phyloP scores from a whole-genome alignment of 1,140 invertebrate species.

The Drosophila littoralis region DNA sequence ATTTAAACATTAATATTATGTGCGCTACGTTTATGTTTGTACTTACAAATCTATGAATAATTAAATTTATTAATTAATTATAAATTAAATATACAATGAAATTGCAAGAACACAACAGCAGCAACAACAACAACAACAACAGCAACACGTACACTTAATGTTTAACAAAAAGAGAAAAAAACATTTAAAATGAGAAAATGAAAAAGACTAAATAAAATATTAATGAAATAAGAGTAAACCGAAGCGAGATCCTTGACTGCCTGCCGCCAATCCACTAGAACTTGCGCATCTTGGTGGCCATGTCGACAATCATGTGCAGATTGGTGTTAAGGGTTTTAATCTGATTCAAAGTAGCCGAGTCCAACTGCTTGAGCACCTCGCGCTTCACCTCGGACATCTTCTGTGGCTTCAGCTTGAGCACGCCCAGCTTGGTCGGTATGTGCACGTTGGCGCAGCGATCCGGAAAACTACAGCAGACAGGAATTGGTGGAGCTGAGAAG shows the following conservation, averaged over 20 bases:
- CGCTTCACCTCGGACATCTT: slow-evolving; percentile 46
- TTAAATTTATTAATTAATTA: slow-evolving; percentile 83
- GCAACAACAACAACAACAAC: slow-evolving; percentile 47
- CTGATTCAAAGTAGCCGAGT: slow-evolving; percentile 57
- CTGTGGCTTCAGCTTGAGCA: slow-evolving; percentile 63
- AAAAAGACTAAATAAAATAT: slow-evolving; percentile 83
- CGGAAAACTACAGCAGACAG: slow-evolving; percentile 31
- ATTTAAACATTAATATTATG: slow-evolving; percentile 53
- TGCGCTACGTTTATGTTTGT: slow-evolving; percentile 73
- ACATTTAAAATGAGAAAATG: slow-evolving; percentile 76
- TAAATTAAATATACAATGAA: slow-evolving; percentile 80
- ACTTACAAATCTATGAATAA: slow-evolving; percentile 66
- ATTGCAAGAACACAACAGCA: slow-evolving; percentile 55
- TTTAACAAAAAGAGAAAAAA: slow-evolving; percentile 61
- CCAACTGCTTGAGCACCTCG: slow-evolving; percentile 62
- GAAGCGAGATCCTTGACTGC: background rate
- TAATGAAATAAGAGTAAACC: slow-evolving; percentile 68
- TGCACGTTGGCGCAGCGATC: slow-evolving; percentile 86
- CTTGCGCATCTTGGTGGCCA: slow-evolving; percentile 39
- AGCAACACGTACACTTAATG: slow-evolving; percentile 63
- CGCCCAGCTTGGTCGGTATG: slow-evolving; percentile 86
- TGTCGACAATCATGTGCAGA: slow-evolving; percentile 60
- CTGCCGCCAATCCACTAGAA: background rate
- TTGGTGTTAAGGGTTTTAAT: slow-evolving; percentile 65
- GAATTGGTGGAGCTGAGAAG: background rate